These are phyloP conservation scores for Platichthys stellatus DNA, from an alignment of 2,113 vertebrate species.

Conservation along the genomic window DNA sequence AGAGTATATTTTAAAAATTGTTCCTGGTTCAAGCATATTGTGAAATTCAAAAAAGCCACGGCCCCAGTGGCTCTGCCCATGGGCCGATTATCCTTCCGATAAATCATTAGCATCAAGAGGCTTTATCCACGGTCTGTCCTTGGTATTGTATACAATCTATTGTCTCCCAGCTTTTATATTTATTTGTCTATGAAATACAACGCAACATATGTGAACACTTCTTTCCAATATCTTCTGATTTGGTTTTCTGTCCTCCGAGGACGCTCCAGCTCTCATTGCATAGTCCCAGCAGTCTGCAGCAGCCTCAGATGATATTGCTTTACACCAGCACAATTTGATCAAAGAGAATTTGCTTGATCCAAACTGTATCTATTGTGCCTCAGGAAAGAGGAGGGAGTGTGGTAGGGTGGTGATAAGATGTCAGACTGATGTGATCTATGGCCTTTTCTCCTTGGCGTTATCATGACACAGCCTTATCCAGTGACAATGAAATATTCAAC, in stretches of 20 bases:
- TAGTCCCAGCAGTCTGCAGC: constrained; percentile 10
- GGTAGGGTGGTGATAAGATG: constrained; percentile 7
- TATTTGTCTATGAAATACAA: constrained; percentile 3
- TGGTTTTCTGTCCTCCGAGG: constrained; percentile 10
- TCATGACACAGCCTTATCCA: constrained; percentile 63
- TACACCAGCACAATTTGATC: constrained; percentile 39
- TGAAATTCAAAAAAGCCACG: too few relatives aligned
- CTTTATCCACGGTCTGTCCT: background rate
- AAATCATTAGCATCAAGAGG: background rate
- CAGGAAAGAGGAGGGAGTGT: background rate
- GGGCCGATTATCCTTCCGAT: background rate
- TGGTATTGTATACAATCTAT: background rate
- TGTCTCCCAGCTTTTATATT: background rate
- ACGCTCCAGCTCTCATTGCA: background rate
- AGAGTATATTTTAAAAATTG: too few relatives aligned
- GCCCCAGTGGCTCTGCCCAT: too few relatives aligned
- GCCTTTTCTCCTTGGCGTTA: constrained; percentile 31
- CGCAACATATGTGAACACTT: constrained; percentile 1
- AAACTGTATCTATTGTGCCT: constrained; percentile 23
- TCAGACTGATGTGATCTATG: constrained; percentile 51
- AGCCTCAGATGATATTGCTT: constrained; percentile 31
- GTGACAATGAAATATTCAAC: constrained; percentile 71
- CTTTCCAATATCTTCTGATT: constrained; percentile 31
- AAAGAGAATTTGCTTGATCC: constrained; percentile 13
- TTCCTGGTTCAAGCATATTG: background rate